Conservation (phyloP, 2,888 invertebrate genomes). For the Hirudinaria manillensis region DNA sequence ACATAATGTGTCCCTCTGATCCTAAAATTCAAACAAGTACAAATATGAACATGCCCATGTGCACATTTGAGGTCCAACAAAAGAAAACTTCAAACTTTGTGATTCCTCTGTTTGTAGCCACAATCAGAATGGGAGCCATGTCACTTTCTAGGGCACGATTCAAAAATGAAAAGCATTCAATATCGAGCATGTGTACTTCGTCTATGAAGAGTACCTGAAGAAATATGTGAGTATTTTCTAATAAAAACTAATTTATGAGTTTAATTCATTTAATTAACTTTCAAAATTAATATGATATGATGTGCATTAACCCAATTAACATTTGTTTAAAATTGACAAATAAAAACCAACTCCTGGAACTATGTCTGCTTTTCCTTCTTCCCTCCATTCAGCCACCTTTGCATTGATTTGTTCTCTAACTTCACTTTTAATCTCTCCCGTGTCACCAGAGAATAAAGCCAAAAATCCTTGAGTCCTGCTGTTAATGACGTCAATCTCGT, state of each 20-base stretch:
- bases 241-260: background rate
- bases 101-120: conserved; percentile 94
- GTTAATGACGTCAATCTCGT: conserved; percentile 98
- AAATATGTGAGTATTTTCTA: conserved; percentile 26
- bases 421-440: conserved; percentile 95
- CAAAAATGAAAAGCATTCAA: conserved; percentile 95
- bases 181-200: conserved; percentile 97
- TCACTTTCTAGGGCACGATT: conserved; percentile 95
- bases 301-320: background rate
- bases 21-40: conserved; percentile 51
- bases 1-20: conserved; percentile 88
- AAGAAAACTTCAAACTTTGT: conserved; percentile 58
- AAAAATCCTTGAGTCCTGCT: conserved; percentile 94
- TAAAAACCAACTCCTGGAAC: conserved; percentile 72
- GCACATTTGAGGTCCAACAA: conserved; percentile 2
- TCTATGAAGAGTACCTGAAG: conserved; percentile 77
- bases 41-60: background rate
- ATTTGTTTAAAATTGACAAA: background rate
- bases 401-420: conserved; percentile 95
- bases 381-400: conserved; percentile 95
- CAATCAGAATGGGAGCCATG: conserved; percentile 92
- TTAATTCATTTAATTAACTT: background rate
- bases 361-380: conserved; percentile 97
- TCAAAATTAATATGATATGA: too few relatives aligned
- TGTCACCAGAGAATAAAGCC: conserved; percentile 95